A percentile compares a stretch with the other conserved stretches of the same genome.
Conservation (phyloP, 2,797 vertebrate species). For the Etheostoma nigrum region DNA sequence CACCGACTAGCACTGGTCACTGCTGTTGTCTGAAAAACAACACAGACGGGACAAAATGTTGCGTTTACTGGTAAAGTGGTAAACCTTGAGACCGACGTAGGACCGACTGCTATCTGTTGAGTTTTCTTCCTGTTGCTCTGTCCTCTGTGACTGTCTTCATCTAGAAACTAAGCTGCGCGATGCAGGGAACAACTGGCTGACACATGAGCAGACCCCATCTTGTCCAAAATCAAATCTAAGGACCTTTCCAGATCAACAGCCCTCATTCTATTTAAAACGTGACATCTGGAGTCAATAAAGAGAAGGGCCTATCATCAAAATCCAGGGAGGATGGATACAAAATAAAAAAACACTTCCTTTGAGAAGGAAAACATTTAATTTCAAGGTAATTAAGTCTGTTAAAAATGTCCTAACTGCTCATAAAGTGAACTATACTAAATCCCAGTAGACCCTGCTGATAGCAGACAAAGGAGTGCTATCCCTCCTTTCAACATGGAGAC, state of each 20-base stretch:
- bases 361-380: constrained; percentile 17
- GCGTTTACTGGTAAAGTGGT: no score
- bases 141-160: no score
- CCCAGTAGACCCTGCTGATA: constrained; percentile 42
- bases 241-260: constrained; percentile 62
- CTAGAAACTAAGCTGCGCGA: no score
- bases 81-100: no score
- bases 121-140: no score
- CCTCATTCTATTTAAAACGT: constrained; percentile 57
- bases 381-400: constrained; percentile 55
- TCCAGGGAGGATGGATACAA: constrained; percentile 38
- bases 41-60: no score
- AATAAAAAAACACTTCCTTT: constrained; percentile 35
- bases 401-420: constrained; percentile 62
- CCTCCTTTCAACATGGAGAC: constrained; percentile 58
- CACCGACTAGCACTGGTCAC: no score
- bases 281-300: constrained; percentile 80
- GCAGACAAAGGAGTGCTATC: constrained; percentile 68
- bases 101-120: no score
- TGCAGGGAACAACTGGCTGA: no score
- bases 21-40: no score
- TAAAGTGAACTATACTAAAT: constrained; percentile 53
- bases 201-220: constrained; percentile 49
- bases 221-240: constrained; percentile 70
- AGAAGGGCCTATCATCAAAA: constrained; percentile 58